Conservation (phyloP, 1,140 invertebrate genomes). For the Zaprionus nigranus region DNA sequence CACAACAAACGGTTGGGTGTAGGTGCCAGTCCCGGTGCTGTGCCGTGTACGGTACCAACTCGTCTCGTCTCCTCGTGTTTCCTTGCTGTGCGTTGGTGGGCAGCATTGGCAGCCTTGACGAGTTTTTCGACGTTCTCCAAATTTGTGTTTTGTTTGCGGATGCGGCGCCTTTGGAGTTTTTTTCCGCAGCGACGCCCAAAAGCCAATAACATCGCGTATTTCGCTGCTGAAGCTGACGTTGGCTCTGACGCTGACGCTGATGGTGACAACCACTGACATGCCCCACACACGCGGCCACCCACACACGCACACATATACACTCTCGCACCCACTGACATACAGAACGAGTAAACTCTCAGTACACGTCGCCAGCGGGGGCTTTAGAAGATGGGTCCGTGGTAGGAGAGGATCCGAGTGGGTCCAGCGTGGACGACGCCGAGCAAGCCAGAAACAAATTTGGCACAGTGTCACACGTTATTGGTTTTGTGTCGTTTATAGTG, state of each 20-base stretch:
- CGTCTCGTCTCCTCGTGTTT: no score
- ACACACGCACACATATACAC: conserved; percentile 8
- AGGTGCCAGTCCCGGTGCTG: neutral
- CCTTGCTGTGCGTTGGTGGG: neutral
- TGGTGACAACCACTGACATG: conserved; percentile 80
- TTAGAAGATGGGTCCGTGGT: conserved; percentile 23
- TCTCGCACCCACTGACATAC: neutral
- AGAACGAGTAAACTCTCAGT: conserved; percentile 19
- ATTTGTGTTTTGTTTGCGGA: conserved; percentile 19
- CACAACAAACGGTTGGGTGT: neutral
- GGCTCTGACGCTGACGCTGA: conserved; percentile 57
- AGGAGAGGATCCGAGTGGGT: conserved; percentile 2
- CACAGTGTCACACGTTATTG: conserved; percentile 69
- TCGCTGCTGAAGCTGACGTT: conserved; percentile 53
- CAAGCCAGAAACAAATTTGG: conserved; percentile 71
- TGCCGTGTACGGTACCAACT: neutral
- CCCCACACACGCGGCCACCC: conserved; percentile 37
- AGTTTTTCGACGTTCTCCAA: neutral
- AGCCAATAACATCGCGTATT: conserved; percentile 72
- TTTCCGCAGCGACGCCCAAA: conserved; percentile 61
- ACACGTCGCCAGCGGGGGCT: conserved; percentile 15
- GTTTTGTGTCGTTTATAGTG: conserved; percentile 71
- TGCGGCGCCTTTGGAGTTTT: conserved; percentile 51
- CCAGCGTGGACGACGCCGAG: conserved; percentile 14
- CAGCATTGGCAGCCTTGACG: neutral